Evolutionary conservation across 2,113 vertebrate genomes (phyloP).

Genomic region (Guaruba guarouba): DNA sequence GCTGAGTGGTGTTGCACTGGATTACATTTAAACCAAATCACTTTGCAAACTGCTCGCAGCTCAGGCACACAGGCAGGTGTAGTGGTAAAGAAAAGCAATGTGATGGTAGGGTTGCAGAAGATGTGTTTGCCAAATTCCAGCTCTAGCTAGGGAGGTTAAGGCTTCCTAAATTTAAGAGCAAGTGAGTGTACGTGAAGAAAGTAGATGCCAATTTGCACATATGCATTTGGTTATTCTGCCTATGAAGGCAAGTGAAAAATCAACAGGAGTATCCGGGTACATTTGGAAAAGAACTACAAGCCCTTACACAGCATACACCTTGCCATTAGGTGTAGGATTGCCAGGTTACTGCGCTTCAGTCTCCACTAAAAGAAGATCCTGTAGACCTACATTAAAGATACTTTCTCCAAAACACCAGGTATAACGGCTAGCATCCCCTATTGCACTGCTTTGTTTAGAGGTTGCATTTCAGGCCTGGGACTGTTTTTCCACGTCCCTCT

Average conservation of each 20-base stretch:
- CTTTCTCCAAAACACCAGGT: not conserved
- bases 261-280: too few relatives aligned
- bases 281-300: not conserved
- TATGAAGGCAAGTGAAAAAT: not conserved
- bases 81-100: not conserved
- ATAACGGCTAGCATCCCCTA: accelerated
- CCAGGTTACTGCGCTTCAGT: accelerated
- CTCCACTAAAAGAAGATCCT: accelerated
- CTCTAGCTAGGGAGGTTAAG: not conserved
- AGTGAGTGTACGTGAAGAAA: accelerated
- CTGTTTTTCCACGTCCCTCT: not conserved
- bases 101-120: not conserved
- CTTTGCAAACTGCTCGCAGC: not conserved
- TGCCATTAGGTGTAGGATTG: accelerated
- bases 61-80: accelerated
- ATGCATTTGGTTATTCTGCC: not conserved
- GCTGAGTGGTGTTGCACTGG: not conserved
- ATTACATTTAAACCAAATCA: not conserved
- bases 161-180: not conserved
- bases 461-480: too few relatives aligned
- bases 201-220: not conserved
- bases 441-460: accelerated
- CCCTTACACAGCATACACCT: accelerated
- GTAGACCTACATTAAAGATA: accelerated
- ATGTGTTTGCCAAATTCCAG: not conserved